A percentile compares a stretch with the other conserved stretches of the same genome.
Evolutionary conservation across 92 coral and sea anemone species (phyloP).

Genomic region (Phenganax marumi): DNA sequence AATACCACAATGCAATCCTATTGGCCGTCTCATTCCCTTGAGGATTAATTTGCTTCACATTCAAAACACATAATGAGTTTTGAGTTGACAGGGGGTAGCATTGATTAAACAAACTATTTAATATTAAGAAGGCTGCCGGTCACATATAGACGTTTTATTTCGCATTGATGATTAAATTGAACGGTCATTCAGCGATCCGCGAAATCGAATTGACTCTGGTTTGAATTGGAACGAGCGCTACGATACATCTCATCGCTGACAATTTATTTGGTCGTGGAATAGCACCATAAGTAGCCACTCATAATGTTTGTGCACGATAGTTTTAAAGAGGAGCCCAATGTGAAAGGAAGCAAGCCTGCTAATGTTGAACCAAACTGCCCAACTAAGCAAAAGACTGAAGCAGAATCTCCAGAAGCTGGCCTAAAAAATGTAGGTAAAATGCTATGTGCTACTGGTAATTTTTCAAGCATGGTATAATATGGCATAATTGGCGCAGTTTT

Average conservation of each 20-base stretch:
- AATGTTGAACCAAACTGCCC: conserved; percentile 10
- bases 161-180: conserved; percentile 37
- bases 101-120: conserved; percentile 46
- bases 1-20: conserved; percentile 5
- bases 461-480: background rate
- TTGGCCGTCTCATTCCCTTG: conserved; percentile 29
- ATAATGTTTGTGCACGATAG: conserved; percentile 28
- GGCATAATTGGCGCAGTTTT: conserved; percentile 2
- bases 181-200: conserved; percentile 1
- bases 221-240: background rate
- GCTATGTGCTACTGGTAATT: background rate
- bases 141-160: conserved; percentile 26
- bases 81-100: conserved; percentile 45
- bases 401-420: background rate
- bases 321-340: background rate
- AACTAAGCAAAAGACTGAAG: background rate
- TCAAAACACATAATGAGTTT: conserved; percentile 43
- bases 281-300: conserved; percentile 32
- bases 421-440: background rate
- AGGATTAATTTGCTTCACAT: conserved; percentile 44
- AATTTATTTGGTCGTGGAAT: conserved; percentile 12
- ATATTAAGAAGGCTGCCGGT: conserved; percentile 36
- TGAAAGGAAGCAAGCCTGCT: conserved; percentile 1
- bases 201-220: background rate
- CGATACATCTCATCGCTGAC: background rate